Percentiles rank a stretch among this genome's conserved stretches.
Evolutionary conservation across 2,888 invertebrate genomes (phyloP).

Genomic region (Ornithoptera alexandrae): DNA sequence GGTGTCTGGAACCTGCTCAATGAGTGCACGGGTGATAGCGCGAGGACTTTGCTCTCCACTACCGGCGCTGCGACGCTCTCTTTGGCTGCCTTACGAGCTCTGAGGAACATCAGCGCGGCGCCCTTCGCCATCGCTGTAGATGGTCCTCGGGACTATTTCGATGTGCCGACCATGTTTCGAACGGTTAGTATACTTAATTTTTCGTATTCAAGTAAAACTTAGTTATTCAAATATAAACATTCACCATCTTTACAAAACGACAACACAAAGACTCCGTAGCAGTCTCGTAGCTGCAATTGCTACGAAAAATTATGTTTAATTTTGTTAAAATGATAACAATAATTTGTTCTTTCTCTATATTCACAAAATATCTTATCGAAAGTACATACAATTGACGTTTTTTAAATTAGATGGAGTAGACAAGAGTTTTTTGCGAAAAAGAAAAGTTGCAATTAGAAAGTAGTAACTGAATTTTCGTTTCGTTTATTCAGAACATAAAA

Average conservation of each 20-base stretch:
- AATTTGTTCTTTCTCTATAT: neutral
- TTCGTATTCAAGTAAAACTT: neutral
- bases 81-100: constrained; percentile 83
- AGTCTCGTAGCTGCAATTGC: constrained; percentile 19
- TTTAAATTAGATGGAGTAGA: too few species aligned
- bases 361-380: neutral
- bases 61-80: constrained; percentile 84
- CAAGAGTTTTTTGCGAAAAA: too few species aligned
- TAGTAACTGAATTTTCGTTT: too few species aligned
- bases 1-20: constrained; percentile 90
- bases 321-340: neutral
- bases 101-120: constrained; percentile 90
- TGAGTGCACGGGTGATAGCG: constrained; percentile 82
- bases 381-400: too few species aligned
- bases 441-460: too few species aligned
- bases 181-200: constrained; percentile 81
- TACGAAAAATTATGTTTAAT: constrained; percentile 4
- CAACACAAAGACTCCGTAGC: constrained; percentile 9
- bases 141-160: constrained; percentile 87
- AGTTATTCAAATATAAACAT: neutral
- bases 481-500: too few species aligned
- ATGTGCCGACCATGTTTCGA: constrained; percentile 91
- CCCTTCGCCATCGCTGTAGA: constrained; percentile 90
- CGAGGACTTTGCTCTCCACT: constrained; percentile 81
- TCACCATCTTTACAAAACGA: too few species aligned